Evolutionary conservation across 2,113 vertebrate genomes (phyloP).

Genomic region (Albula goreensis): DNA sequence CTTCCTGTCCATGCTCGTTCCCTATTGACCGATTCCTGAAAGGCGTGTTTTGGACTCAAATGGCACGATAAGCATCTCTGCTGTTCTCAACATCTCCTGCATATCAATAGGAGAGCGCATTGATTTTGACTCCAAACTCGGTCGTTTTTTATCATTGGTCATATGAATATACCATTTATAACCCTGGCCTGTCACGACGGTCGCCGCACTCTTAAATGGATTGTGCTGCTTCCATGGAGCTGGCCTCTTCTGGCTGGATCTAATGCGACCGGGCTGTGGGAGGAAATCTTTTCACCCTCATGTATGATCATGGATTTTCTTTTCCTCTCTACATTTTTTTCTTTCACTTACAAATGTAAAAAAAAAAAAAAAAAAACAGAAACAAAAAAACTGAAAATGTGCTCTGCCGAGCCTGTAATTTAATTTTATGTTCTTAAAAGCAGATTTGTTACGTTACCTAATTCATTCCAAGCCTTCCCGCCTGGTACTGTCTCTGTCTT

Average conservation of each 20-base stretch:
- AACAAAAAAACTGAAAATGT: not conserved
- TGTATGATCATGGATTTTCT: not conserved
- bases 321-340: not conserved
- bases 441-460: not conserved
- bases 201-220: slow-evolving; percentile 42
- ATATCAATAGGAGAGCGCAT: slow-evolving; percentile 47
- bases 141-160: slow-evolving; percentile 57
- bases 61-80: slow-evolving; percentile 51
- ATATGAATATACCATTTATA: slow-evolving; percentile 60
- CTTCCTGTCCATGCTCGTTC: slow-evolving; percentile 22
- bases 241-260: slow-evolving; percentile 40
- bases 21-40: slow-evolving; percentile 51
- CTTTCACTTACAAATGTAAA: not conserved
- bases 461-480: not conserved
- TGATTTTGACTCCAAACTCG: slow-evolving; percentile 63
- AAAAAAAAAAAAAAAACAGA: not conserved
- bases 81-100: slow-evolving; percentile 34
- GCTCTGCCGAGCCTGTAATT: not conserved
- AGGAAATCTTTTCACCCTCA: not conserved
- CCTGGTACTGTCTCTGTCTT: not conserved
- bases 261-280: slow-evolving; percentile 40
- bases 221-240: slow-evolving; percentile 47
- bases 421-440: not conserved
- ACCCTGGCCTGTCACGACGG: slow-evolving; percentile 36
- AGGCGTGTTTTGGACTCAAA: slow-evolving; percentile 54